These are phyloP conservation scores for Cyanistes caeruleus DNA, from an alignment of 2,113 vertebrate species.

Conservation along the genomic window DNA sequence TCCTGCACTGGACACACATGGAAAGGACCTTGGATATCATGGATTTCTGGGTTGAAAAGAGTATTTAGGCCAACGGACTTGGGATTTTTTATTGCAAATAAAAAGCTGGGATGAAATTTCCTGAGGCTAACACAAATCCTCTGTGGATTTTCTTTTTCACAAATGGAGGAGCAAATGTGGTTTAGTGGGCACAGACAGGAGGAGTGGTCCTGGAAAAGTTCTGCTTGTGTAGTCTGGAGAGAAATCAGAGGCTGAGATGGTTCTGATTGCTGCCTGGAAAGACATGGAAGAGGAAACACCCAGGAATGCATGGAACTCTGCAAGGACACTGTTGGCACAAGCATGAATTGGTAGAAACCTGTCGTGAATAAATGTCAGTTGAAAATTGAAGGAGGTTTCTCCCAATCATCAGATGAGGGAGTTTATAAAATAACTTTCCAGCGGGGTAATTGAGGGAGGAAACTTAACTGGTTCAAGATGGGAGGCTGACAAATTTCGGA, in stretches of 20 bases:
- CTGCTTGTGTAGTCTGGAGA: neutral
- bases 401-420: slow-evolving; percentile 51
- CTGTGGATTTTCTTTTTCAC: neutral
- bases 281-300: slow-evolving; percentile 5
- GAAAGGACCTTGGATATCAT: neutral
- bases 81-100: neutral
- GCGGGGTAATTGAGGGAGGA: slow-evolving; percentile 50
- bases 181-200: neutral
- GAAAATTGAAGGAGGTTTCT: slow-evolving; percentile 44
- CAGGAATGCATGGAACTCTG: slow-evolving; percentile 26
- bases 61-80: neutral
- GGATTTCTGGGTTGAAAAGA: neutral
- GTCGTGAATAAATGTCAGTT: slow-evolving; percentile 13
- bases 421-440: slow-evolving; percentile 63
- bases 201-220: neutral
- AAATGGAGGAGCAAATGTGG: neutral
- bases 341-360: slow-evolving; percentile 25
- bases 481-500: slow-evolving; percentile 53
- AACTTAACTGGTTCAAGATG: slow-evolving; percentile 67
- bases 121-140: neutral
- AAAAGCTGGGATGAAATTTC: neutral
- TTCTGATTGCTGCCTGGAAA: slow-evolving; percentile 3
- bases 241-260: neutral
- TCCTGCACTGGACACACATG: neutral
- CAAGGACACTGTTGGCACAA: slow-evolving; percentile 11